A percentile compares a stretch with the other conserved stretches of the same genome.
phyloP scores from a whole-genome alignment of 2,113 vertebrate species.

The Budorcas taxicolor region DNA sequence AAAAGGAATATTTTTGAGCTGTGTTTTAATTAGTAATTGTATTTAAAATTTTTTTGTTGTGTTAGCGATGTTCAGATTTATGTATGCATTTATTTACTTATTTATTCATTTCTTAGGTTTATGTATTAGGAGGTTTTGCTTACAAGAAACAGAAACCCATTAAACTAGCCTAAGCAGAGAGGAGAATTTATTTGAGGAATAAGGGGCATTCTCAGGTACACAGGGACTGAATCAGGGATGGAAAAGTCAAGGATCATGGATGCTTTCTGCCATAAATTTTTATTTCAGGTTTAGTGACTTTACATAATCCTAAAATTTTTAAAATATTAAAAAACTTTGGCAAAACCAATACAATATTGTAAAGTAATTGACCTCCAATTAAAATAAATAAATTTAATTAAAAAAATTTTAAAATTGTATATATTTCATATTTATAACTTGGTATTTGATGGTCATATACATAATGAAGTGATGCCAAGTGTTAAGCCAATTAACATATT shows the following conservation, averaged over 20 bases:
- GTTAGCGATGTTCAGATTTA: not conserved
- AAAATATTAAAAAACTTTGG: no score
- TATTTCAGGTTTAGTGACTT: not conserved
- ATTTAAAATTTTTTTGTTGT: not conserved
- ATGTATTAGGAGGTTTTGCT: not conserved
- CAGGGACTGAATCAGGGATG: not conserved
- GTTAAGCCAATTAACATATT: not conserved
- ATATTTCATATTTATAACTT: not conserved
- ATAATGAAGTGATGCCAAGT: not conserved
- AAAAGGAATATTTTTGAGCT: not conserved
- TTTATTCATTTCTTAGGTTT: not conserved
- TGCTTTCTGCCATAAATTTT: not conserved
- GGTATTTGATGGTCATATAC: not conserved
- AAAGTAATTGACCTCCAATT: no score
- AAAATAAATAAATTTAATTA: no score
- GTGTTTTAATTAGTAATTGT: not conserved
- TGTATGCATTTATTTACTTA: not conserved
- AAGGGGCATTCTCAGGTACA: not conserved
- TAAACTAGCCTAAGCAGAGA: not conserved
- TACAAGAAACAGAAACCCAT: not conserved
- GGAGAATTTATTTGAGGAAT: not conserved
- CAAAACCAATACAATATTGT: no score
- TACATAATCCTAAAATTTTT: not conserved
- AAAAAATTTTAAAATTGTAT: not conserved
- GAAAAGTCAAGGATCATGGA: not conserved